Percentiles rank a stretch among this genome's conserved stretches.
Conservation (phyloP, 1,140 invertebrate genomes). For the Spodoptera litura region DNA sequence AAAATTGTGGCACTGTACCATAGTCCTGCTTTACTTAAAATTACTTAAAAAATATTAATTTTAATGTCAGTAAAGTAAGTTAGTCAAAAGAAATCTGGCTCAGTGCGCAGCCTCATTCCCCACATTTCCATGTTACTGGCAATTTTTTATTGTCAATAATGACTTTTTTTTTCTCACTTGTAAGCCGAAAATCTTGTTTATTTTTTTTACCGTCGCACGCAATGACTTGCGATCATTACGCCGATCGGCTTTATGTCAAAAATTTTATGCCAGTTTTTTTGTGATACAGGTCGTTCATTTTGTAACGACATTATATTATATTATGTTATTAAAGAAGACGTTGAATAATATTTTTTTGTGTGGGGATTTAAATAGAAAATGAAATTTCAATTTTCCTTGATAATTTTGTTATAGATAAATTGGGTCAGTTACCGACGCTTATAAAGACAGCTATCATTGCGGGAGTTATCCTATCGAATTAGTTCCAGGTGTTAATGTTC, state of each 20-base stretch:
- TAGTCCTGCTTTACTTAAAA: not conserved
- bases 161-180: conserved; percentile 21
- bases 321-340: conserved; percentile 16
- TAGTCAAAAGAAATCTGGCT: not conserved
- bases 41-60: not conserved
- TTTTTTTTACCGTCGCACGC: conserved; percentile 20
- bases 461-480: conserved; percentile 1
- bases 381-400: conserved; percentile 3
- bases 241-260: conserved; percentile 25
- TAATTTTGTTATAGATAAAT: not conserved
- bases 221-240: conserved; percentile 31
- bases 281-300: conserved; percentile 1
- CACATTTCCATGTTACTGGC: conserved; percentile 13
- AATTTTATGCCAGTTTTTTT: not conserved
- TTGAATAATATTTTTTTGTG: conserved; percentile 1
- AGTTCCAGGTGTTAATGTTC: not conserved
- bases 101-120: conserved; percentile 28
- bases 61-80: not conserved
- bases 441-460: not conserved
- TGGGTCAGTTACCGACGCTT: not conserved
- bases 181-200: conserved; percentile 24
- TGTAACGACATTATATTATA: conserved; percentile 30
- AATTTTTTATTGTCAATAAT: conserved; percentile 29
- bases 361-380: not conserved
- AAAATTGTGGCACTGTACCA: not conserved